Base-by-base conservation (phyloP, 2,888 invertebrate genomes). In the Caenorhabditis sp. region DNA sequence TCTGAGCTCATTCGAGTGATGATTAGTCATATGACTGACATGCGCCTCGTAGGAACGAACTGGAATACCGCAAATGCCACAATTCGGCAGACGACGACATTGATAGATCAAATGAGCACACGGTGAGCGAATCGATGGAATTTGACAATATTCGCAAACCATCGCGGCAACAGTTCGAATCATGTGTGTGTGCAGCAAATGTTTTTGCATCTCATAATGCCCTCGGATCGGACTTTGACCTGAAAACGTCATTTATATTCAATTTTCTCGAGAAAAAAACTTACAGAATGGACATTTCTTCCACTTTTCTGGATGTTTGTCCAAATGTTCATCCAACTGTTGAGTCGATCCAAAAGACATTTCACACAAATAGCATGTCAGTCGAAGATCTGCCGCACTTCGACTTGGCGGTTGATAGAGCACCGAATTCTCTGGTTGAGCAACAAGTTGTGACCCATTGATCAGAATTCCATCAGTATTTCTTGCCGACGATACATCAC, bases 331-430 rank as follows among this genome's bases (percentile, higher is more conserved):
- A 12, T 21, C 17, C 27, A 73, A 62, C 23, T 68, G 64, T 0
- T 6, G n/a, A 3, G 27, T 8, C 4, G 27, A 49, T 0, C 19
- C 36, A 26, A 62, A 66, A 1, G 57, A 57, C 51, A 73, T 24
- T 26, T 69, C 68, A 57, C 73, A 73, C 49, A 73, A 6, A 27
- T 62, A 73, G 49, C 73, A 73, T 62, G 63, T 66, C 1, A 65
- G 19, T n/a, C 36, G 6, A 2, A 58, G 17, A 21, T 58, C 57
- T 31, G 51, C 43, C 14, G 43, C 6, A 43, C 14, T 43, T 43
- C 43, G 43, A 43, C 53, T 53, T 19, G 53, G 53, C 2, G 53
- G 53, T 3, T n/a, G 10, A 24, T 53, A 53, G 8, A 53, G n/a
- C 1, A 17, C 8, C n/a, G 53, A 53, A n/a, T n/a, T n/a, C 5